These are phyloP conservation scores for Slavum lentiscoides DNA, from an alignment of 2,888 invertebrate species.

Conservation along the genomic window DNA sequence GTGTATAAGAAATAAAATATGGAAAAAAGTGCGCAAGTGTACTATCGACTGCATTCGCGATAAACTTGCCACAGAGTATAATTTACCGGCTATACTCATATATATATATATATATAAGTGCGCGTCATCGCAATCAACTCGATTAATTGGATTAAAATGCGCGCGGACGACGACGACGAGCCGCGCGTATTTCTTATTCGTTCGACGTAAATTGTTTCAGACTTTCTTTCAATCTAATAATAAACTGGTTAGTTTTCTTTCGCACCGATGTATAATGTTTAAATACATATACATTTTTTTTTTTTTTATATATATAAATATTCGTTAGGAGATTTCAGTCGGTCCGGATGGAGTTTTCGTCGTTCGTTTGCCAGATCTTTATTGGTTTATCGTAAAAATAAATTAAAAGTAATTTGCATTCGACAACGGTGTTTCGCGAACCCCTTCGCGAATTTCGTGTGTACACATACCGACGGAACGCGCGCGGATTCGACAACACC, in stretches of 20 bases:
- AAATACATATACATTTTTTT: too few relatives aligned
- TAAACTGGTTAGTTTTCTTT: constrained; percentile 9
- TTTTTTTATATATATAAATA: too few relatives aligned
- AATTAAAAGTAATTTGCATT: constrained; percentile 41
- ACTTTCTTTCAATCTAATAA: constrained; percentile 3
- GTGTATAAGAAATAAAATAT: too few relatives aligned
- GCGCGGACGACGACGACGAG: not conserved
- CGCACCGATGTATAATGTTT: not conserved
- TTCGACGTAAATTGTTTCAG: not conserved
- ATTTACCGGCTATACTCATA: too few relatives aligned
- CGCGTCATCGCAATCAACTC: constrained; percentile 3
- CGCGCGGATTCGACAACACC: not conserved
- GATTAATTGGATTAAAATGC: constrained; percentile 6
- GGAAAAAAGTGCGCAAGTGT: too few relatives aligned
- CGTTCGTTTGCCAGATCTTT: constrained; percentile 21
- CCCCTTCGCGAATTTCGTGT: not conserved
- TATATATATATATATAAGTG: too few relatives aligned
- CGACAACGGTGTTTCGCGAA: not conserved
- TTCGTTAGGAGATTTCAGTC: not conserved
- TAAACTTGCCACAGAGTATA: too few relatives aligned
- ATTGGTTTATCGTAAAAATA: constrained; percentile 15
- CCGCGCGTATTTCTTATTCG: constrained; percentile 2
- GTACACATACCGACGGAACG: too few relatives aligned
- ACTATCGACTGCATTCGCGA: too few relatives aligned
- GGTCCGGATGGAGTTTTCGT: constrained; percentile 26